Conservation (phyloP, 2,797 vertebrate genomes). For the Tapera naevia region DNA sequence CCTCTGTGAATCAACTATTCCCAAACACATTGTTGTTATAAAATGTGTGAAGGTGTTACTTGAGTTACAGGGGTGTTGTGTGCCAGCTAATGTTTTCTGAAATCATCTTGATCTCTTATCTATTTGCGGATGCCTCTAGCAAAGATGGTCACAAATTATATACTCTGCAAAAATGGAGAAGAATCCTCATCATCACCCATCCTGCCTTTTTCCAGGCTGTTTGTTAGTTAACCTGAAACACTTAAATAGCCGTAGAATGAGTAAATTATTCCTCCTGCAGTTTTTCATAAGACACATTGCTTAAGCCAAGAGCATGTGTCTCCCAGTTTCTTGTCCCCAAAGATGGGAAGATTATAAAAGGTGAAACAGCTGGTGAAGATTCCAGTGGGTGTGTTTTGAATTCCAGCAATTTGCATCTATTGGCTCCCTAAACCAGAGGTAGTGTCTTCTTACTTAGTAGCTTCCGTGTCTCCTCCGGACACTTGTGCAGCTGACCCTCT, state of each 20-base stretch:
- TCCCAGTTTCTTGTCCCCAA: not conserved
- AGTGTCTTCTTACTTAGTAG: not conserved
- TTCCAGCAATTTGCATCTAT: not conserved
- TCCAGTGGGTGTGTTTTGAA: not conserved
- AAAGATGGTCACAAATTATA: not conserved
- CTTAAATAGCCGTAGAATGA: not conserved
- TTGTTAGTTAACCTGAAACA: not conserved
- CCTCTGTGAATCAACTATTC: fast-evolving
- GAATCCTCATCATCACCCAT: fast-evolving
- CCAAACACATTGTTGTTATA: not conserved
- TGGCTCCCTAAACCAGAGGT: not conserved
- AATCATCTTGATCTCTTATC: not conserved
- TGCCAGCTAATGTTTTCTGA: not conserved
- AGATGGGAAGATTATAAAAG: not conserved
- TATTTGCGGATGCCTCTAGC: not conserved
- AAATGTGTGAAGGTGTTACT: not conserved
- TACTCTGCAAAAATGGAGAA: not conserved
- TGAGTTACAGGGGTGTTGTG: not conserved
- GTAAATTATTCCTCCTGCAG: not conserved
- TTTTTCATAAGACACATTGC: not conserved
- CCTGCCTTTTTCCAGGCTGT: not conserved
- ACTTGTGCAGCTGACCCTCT: not conserved
- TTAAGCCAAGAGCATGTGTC: not conserved
- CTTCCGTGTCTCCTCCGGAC: not conserved
- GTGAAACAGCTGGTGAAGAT: not conserved